Conservation (phyloP, 2,113 vertebrate species). For the Rhinoptilus africanus region DNA sequence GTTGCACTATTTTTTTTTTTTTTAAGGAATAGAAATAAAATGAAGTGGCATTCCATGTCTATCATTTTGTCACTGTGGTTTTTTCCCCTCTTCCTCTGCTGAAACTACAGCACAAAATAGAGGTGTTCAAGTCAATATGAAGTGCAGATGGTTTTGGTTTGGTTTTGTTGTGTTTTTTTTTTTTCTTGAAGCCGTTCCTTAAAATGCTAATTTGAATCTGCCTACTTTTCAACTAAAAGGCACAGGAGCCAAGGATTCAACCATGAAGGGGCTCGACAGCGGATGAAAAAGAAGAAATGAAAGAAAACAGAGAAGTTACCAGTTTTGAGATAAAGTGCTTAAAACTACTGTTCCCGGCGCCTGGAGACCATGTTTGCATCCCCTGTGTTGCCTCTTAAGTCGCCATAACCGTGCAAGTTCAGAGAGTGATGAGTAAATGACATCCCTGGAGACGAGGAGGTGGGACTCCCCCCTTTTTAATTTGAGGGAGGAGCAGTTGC, state of each 20-base stretch:
- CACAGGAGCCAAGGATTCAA: not conserved
- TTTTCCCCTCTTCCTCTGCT: not conserved
- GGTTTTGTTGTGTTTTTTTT: not conserved
- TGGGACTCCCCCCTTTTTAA: not conserved
- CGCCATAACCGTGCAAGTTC: not conserved
- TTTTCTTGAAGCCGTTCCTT: not conserved
- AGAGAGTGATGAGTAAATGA: not conserved
- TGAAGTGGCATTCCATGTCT: not conserved
- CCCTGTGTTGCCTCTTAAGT: not conserved
- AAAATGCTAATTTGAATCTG: not conserved
- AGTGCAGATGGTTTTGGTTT: not conserved
- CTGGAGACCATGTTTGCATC: not conserved
- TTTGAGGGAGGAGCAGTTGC: not conserved
- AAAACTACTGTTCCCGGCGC: not conserved
- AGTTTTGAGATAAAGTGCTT: not conserved
- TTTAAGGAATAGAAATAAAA: constrained; percentile 15
- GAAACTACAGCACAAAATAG: not conserved
- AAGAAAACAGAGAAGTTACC: not conserved
- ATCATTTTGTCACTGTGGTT: not conserved
- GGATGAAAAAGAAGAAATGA: not conserved
- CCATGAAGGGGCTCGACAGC: not conserved
- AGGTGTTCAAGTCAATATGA: not conserved
- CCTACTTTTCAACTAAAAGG: not conserved
- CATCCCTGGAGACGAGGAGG: not conserved
- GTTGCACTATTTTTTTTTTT: not conserved